Evolutionary conservation across 2,888 invertebrate species (phyloP).

Genomic region (Heliconius charithonia): DNA sequence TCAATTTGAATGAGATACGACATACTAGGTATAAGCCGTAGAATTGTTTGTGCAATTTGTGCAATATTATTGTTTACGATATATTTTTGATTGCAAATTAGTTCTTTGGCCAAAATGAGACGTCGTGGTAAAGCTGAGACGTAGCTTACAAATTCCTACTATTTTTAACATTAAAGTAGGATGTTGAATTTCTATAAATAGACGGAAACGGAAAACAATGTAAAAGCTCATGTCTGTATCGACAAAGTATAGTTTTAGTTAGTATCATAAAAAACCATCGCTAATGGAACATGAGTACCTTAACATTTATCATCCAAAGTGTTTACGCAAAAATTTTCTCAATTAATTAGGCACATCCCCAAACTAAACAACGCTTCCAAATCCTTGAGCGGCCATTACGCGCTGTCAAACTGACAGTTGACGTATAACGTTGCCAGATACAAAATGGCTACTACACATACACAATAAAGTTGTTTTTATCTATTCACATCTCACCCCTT

Average conservation of each 20-base stretch:
- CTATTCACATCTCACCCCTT: slow-evolving; percentile 54
- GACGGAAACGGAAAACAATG: neutral
- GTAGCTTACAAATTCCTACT: too few species aligned
- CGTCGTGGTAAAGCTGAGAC: neutral
- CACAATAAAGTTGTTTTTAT: slow-evolving; percentile 46
- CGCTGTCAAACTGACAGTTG: slow-evolving; percentile 78
- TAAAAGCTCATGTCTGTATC: neutral
- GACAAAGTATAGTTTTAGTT: neutral
- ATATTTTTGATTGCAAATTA: neutral
- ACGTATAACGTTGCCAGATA: slow-evolving; percentile 52
- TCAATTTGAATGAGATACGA: slow-evolving; percentile 7
- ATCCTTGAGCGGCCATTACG: slow-evolving; percentile 68
- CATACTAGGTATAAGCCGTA: neutral
- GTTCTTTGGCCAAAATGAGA: neutral
- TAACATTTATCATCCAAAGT: slow-evolving; percentile 15
- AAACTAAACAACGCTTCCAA: slow-evolving; percentile 69
- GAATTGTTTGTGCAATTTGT: slow-evolving; percentile 6
- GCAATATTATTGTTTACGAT: neutral
- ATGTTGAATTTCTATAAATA: too few species aligned
- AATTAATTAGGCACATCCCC: slow-evolving; percentile 41
- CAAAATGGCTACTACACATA: slow-evolving; percentile 45
- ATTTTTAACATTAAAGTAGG: too few species aligned
- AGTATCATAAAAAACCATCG: neutral
- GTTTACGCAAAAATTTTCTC: slow-evolving; percentile 29
- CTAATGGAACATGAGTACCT: neutral